Evolutionary conservation across 2,797 vertebrate genomes (phyloP), one percentile per base, ranked within the genome.

Genomic region (Tauraco hartlaubi): DNA sequence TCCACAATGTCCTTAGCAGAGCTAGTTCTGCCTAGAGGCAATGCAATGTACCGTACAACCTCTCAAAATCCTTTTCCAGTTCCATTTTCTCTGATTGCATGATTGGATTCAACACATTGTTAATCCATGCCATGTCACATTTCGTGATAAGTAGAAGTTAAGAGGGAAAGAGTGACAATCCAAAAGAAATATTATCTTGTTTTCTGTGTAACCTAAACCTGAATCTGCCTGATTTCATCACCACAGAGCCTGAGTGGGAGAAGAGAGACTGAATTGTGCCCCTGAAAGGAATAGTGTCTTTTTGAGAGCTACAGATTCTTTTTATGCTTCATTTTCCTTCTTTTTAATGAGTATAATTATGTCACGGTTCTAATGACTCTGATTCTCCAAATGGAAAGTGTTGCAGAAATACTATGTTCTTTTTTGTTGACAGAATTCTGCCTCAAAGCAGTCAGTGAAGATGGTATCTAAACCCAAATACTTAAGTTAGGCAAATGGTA

Each of bases 111-210:
- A 94, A 81, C 46, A 91, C 78, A 55, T 13, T 88, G 64, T 62
- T 96, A 92, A 91, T 93, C 64, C 66, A 51, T 48, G 26, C 7
- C 55, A 44, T 55, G 67, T 58, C 81, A 77, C 23, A 75, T 77
- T 89, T 77, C 2, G 3, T 71, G 80, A 87, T 85, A 89, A 87
- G n/a, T 52, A 83, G 52, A 92, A 85, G 66, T 61, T 80, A 78
- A 88, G 85, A 18, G 49, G 56, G 44, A 85, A 94, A 76, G 51
- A 92, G 8, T 35, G 28, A 68, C n/a, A 9, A 74, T 82, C 63
- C 73, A 85, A 95, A 85, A 68, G 75, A 92, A 91, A 92, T 88
- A 88, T 81, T 63, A 37, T 23, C 44, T 85, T 82, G 15, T 93
- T 93, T 90, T 91, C 37, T 49, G 4, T 74, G 64, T 58, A 97